Percentiles rank a stretch among this genome's conserved stretches.
phyloP scores from a whole-genome alignment of 2,888 invertebrate genomes.

The Aphrophora alni region DNA sequence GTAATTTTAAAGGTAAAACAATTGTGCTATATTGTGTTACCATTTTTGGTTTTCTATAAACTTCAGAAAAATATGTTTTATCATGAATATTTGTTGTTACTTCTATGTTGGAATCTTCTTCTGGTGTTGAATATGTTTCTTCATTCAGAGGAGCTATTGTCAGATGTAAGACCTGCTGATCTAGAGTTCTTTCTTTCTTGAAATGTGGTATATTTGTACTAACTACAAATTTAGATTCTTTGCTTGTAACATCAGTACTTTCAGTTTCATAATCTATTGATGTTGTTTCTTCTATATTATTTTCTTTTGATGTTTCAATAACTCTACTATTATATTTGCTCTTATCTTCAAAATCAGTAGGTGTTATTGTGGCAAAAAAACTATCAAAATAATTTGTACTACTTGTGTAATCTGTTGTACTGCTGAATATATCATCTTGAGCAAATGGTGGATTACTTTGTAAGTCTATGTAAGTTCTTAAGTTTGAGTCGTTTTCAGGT shows the following conservation, averaged over 20 bases:
- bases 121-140: background rate
- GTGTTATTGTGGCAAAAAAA: background rate
- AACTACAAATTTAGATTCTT: background rate
- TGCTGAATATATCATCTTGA: background rate
- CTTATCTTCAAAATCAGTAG: constrained; percentile 37
- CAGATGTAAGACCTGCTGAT: background rate
- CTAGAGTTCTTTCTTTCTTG: background rate
- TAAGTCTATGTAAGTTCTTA: background rate
- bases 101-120: background rate
- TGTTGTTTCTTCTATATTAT: background rate
- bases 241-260: background rate
- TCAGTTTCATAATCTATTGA: background rate
- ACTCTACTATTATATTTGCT: background rate
- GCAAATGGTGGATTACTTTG: background rate
- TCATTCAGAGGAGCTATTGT: background rate
- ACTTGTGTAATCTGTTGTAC: background rate
- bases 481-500: background rate
- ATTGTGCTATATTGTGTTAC: background rate
- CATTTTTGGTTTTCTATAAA: background rate
- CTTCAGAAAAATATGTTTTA: background rate
- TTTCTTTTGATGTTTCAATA: background rate
- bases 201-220: background rate
- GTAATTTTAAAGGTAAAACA: background rate
- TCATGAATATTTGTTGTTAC: background rate
- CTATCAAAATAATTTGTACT: background rate